phyloP scores from a whole-genome alignment of 2,888 invertebrate species.

The Calameuta pallipes region DNA sequence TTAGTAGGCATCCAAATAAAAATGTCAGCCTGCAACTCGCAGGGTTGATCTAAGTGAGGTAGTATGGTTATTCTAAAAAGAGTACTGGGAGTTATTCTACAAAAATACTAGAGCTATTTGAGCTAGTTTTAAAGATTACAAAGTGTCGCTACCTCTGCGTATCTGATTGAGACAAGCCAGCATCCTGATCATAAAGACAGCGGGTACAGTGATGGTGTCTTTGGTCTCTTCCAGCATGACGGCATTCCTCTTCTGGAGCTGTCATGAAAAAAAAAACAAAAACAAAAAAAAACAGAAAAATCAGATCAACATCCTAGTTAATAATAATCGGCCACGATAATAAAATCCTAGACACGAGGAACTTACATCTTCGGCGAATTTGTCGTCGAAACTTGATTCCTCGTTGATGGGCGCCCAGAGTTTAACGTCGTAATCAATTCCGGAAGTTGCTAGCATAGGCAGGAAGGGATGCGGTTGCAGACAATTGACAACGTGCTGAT shows the following conservation, averaged over 20 bases:
- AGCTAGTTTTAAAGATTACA: conserved; percentile 35
- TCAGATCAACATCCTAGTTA: neutral
- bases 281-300: neutral
- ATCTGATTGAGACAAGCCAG: conserved; percentile 77
- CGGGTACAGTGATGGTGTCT: conserved; percentile 89
- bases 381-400: conserved; percentile 72
- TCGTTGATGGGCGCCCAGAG: conserved; percentile 81
- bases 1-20: neutral
- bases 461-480: conserved; percentile 84
- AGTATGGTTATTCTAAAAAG: neutral
- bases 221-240: conserved; percentile 87
- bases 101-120: conserved; percentile 6
- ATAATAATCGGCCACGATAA: neutral
- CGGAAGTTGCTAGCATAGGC: conserved; percentile 82
- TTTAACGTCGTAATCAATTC: conserved; percentile 90
- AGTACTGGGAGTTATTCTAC: conserved; percentile 2
- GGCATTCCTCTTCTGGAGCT: conserved; percentile 83
- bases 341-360: neutral
- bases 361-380: conserved; percentile 74
- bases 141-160: conserved; percentile 67
- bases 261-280: conserved; percentile 44
- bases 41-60: conserved; percentile 2
- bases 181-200: conserved; percentile 86
- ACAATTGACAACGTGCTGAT: conserved; percentile 87
- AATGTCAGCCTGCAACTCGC: neutral